A percentile compares a stretch with the other conserved stretches of the same genome.
Conservation (phyloP, 1,140 invertebrate genomes). For the Eueides isabella region DNA sequence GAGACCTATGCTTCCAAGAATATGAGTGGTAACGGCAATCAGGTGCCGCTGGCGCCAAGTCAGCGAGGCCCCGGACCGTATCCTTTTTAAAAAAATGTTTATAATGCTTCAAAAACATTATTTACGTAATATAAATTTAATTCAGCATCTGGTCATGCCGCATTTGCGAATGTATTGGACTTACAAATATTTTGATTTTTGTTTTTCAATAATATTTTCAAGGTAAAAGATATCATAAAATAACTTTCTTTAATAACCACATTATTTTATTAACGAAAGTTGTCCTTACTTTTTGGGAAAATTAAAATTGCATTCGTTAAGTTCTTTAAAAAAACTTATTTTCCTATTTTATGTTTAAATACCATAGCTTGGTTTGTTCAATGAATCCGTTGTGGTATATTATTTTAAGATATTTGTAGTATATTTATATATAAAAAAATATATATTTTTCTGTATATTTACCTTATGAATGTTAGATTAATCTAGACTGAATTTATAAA, state of each 20-base stretch:
- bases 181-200: neutral
- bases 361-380: neutral
- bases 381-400: neutral
- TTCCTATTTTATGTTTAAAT: neutral
- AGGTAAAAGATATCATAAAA: neutral
- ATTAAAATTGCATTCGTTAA: neutral
- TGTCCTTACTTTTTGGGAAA: neutral
- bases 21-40: constrained; percentile 80
- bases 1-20: constrained; percentile 79
- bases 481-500: too few relatives aligned
- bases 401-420: neutral
- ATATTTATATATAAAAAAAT: neutral
- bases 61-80: constrained; percentile 77
- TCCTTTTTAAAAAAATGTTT: constrained; percentile 69
- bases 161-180: constrained; percentile 59
- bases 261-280: neutral
- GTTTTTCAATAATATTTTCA: neutral
- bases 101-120: constrained; percentile 61
- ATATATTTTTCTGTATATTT: neutral
- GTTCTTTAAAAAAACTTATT: neutral
- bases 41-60: constrained; percentile 77
- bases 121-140: constrained; percentile 79
- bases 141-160: constrained; percentile 65
- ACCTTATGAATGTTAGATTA: too few relatives aligned
- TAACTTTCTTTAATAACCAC: neutral